A percentile compares a stretch with the other conserved stretches of the same genome.
Conservation (phyloP, 2,113 vertebrate species). For the Equus quagga region DNA sequence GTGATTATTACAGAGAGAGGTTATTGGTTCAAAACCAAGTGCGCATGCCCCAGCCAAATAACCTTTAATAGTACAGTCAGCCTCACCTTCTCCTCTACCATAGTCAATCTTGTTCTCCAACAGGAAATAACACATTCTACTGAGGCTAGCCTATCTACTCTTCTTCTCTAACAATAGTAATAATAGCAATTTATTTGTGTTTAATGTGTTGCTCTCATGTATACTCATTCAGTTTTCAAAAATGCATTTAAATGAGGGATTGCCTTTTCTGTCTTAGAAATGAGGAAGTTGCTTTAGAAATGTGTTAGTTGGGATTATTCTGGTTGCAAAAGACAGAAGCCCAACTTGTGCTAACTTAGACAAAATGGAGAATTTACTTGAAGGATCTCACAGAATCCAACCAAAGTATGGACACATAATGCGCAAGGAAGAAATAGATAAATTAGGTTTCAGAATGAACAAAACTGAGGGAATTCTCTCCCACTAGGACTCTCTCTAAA, state of each 20-base stretch:
- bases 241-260: not conserved
- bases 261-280: not conserved
- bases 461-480: not conserved
- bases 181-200: not conserved
- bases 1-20: not conserved
- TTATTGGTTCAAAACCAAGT: not conserved
- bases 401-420: not conserved
- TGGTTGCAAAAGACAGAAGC: not conserved
- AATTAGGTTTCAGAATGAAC: not conserved
- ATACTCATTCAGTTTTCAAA: not conserved
- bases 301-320: not conserved
- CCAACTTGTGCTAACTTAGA: not conserved
- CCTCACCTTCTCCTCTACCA: not conserved
- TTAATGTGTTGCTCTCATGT: not conserved
- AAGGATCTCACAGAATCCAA: not conserved
- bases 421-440: not conserved
- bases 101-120: not conserved
- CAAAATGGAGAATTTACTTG: not conserved
- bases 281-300: not conserved
- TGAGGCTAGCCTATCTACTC: not conserved
- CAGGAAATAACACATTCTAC: not conserved
- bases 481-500: not conserved
- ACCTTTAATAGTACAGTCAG: not conserved
- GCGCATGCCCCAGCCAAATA: not conserved
- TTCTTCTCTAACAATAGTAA: not conserved